Conservation (phyloP, 2,888 invertebrate species). For the Nomada flava region DNA sequence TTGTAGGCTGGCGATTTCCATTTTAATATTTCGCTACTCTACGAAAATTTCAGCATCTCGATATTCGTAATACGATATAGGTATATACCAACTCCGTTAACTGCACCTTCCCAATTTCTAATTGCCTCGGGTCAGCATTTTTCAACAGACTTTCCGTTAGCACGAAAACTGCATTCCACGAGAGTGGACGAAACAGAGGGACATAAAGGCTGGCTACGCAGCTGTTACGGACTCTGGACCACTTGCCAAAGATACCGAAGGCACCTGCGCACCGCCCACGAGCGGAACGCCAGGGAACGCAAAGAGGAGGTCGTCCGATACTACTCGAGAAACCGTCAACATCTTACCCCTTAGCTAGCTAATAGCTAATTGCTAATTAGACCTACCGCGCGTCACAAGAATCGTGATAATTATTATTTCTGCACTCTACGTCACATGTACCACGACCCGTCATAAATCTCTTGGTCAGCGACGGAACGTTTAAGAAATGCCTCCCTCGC, state of each 20-base stretch:
- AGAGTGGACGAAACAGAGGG: conserved; percentile 35
- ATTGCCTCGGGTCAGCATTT: too few relatives aligned
- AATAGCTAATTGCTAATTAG: conserved; percentile 5
- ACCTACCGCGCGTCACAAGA: too few relatives aligned
- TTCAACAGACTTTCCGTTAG: too few relatives aligned
- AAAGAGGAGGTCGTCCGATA: conserved; percentile 53
- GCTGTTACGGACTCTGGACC: conserved; percentile 52
- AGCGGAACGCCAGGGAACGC: conserved; percentile 40
- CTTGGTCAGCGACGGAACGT: conserved; percentile 26
- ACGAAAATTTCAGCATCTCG: too few relatives aligned
- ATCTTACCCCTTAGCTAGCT: conserved; percentile 67
- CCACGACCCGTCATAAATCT: conserved; percentile 61
- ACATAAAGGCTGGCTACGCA: conserved; percentile 29
- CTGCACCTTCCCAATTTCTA: too few relatives aligned
- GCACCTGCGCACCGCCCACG: conserved; percentile 72
- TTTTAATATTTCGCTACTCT: too few relatives aligned
- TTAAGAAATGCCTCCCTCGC: conserved; percentile 63
- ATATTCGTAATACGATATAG: too few relatives aligned
- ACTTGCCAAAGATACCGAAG: conserved; percentile 56
- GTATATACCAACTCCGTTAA: too few relatives aligned
- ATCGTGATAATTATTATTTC: too few relatives aligned
- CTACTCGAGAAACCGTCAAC: conserved; percentile 63
- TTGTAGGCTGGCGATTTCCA: too few relatives aligned
- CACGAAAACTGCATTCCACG: not conserved
- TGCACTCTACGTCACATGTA: not conserved